Evolutionary conservation across 2,113 vertebrate genomes (phyloP).

Genomic region (Apodemus speciosus): DNA sequence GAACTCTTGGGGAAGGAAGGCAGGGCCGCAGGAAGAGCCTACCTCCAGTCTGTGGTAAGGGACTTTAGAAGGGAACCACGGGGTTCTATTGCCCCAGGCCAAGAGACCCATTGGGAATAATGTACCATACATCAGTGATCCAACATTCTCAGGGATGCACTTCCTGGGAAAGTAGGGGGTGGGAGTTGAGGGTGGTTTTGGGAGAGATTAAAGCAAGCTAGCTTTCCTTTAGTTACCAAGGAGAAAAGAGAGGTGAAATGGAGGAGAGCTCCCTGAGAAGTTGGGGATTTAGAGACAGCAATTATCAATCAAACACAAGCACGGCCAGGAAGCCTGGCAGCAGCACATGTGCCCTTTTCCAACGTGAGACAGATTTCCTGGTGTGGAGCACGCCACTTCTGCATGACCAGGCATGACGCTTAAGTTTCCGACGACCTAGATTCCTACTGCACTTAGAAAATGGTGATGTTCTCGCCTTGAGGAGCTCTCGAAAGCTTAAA

Average conservation of each 20-base stretch:
- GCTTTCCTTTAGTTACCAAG: not conserved
- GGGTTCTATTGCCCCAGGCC: not conserved
- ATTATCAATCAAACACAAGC: not conserved
- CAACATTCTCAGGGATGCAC: not conserved
- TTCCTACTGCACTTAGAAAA: not conserved
- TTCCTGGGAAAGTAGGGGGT: not conserved
- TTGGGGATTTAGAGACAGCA: not conserved
- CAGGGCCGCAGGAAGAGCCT: not conserved
- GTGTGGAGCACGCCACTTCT: not conserved
- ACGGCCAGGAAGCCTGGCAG: rapidly evolving
- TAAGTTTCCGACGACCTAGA: not conserved
- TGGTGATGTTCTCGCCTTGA: rapidly evolving
- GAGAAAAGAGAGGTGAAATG: too few species aligned
- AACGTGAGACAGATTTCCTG: not conserved
- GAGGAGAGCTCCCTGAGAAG: rapidly evolving
- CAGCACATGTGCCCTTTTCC: not conserved
- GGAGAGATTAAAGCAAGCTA: not conserved
- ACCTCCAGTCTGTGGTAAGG: not conserved
- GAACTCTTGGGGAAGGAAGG: not conserved
- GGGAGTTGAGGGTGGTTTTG: not conserved
- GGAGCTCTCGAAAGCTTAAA: not conserved
- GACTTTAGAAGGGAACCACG: not conserved
- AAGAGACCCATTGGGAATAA: not conserved
- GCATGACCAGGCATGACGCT: rapidly evolving
- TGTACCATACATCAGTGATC: too few species aligned